Conservation (phyloP, 1,140 invertebrate genomes). For the Samia ricini region DNA sequence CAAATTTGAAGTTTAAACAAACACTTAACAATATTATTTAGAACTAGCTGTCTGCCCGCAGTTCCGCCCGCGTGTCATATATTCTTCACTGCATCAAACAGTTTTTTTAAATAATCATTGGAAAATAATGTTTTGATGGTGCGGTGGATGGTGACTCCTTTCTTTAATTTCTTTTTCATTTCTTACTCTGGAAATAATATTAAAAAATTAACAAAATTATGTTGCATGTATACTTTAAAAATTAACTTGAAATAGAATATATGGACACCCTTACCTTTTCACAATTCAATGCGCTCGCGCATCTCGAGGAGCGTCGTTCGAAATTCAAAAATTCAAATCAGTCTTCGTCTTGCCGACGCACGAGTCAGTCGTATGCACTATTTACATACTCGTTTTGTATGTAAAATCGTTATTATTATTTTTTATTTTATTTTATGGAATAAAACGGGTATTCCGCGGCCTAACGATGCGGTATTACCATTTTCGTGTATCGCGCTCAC, state of each 20-base stretch:
- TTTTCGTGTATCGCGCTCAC: slow-evolving; percentile 31
- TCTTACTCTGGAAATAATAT: too few relatives aligned
- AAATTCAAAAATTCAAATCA: slow-evolving; percentile 72
- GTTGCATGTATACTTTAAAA: too few relatives aligned
- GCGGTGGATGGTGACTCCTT: too few relatives aligned
- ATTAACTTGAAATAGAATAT: background rate
- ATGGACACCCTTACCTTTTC: slow-evolving; percentile 45
- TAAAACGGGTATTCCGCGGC: slow-evolving; percentile 46
- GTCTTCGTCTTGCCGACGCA: slow-evolving; percentile 43
- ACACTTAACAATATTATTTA: too few relatives aligned
- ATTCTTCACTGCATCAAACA: too few relatives aligned
- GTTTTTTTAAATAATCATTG: too few relatives aligned
- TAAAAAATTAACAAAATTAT: too few relatives aligned
- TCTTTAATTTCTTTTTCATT: too few relatives aligned
- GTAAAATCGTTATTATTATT: slow-evolving; percentile 51
- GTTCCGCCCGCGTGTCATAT: too few relatives aligned
- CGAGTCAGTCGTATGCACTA: slow-evolving; percentile 35
- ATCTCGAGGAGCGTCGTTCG: slow-evolving; percentile 26
- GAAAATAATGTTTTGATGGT: too few relatives aligned
- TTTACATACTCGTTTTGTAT: slow-evolving; percentile 66
- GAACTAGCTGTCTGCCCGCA: too few relatives aligned
- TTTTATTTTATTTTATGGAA: slow-evolving; percentile 41
- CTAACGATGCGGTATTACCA: slow-evolving; percentile 56
- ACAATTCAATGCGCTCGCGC: slow-evolving; percentile 60
- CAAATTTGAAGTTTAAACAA: too few relatives aligned